A percentile compares a stretch with the other conserved stretches of the same genome.
Conservation (phyloP, 1,140 invertebrate species). For the Neodiprion virginianus region DNA sequence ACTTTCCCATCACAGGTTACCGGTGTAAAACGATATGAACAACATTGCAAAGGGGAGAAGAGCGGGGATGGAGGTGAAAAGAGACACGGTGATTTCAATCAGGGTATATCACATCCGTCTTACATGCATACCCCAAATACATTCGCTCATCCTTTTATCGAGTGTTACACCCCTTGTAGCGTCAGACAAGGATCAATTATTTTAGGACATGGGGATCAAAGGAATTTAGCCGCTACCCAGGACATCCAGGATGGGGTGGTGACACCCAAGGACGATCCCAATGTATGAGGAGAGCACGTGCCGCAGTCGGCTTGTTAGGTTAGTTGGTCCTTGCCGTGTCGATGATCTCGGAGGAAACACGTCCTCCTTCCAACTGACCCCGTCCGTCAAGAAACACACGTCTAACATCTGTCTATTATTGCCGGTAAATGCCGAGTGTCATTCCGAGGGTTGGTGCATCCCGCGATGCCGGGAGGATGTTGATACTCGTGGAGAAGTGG, state of each 20-base stretch:
- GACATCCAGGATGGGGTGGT: neutral
- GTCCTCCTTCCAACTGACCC: slow-evolving; percentile 34
- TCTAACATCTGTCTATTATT: slow-evolving; percentile 37
- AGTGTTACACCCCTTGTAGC: neutral
- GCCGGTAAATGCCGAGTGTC: slow-evolving; percentile 20
- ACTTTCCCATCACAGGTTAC: no score
- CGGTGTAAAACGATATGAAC: no score
- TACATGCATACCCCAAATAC: neutral
- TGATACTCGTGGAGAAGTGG: slow-evolving; percentile 24
- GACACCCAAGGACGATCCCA: slow-evolving; percentile 18
- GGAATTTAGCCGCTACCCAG: neutral
- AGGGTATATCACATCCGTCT: no score
- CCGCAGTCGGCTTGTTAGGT: slow-evolving; percentile 14
- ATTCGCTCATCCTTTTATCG: neutral
- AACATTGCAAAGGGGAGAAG: no score
- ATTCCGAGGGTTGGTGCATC: slow-evolving; percentile 20
- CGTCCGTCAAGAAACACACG: slow-evolving; percentile 31
- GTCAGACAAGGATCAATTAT: slow-evolving; percentile 5
- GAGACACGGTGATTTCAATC: no score
- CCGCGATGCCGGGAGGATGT: slow-evolving; percentile 22
- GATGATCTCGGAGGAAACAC: slow-evolving; percentile 6
- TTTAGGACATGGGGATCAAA: neutral
- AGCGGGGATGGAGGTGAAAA: no score
- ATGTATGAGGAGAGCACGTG: slow-evolving; percentile 23
- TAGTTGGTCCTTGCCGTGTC: slow-evolving; percentile 1